These are phyloP conservation scores for Mola mola DNA, from an alignment of 2,113 vertebrate genomes.

Conservation along the genomic window DNA sequence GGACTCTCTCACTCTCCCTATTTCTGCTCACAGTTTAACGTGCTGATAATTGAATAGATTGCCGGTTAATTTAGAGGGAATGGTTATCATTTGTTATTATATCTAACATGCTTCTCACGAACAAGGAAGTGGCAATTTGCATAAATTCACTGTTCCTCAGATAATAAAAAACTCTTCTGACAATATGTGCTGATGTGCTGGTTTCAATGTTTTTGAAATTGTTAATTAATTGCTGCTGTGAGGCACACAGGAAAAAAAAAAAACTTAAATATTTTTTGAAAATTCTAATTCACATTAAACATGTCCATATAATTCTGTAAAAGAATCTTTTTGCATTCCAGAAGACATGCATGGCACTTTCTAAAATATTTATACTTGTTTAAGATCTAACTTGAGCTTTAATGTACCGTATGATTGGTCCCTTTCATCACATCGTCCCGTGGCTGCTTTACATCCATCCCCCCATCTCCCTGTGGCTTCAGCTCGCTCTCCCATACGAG, in stretches of 20 bases:
- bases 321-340: no score
- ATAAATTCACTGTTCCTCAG: slow-evolving; percentile 21
- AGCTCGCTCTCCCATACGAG: slow-evolving; percentile 60
- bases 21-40: slow-evolving; percentile 33
- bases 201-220: slow-evolving; percentile 6
- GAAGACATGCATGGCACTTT: no score
- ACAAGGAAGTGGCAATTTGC: slow-evolving; percentile 54
- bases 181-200: no score
- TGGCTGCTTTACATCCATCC: slow-evolving; percentile 40
- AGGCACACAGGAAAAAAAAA: neutral
- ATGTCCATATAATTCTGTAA: no score
- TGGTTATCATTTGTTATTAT: slow-evolving; percentile 58
- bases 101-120: slow-evolving; percentile 44
- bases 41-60: slow-evolving; percentile 70
- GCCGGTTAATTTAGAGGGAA: slow-evolving; percentile 61
- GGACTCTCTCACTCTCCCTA: slow-evolving; percentile 33
- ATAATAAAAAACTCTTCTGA: slow-evolving; percentile 23
- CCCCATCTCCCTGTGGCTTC: slow-evolving; percentile 38
- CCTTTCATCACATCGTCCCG: no score
- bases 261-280: no score
- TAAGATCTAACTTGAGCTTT: no score
- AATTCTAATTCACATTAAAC: no score
- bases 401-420: neutral
- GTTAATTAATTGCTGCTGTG: slow-evolving; percentile 5
- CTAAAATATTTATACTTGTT: no score